Evolutionary conservation across 2,113 vertebrate species (phyloP).

Genomic region (Percopsis transmontana): DNA sequence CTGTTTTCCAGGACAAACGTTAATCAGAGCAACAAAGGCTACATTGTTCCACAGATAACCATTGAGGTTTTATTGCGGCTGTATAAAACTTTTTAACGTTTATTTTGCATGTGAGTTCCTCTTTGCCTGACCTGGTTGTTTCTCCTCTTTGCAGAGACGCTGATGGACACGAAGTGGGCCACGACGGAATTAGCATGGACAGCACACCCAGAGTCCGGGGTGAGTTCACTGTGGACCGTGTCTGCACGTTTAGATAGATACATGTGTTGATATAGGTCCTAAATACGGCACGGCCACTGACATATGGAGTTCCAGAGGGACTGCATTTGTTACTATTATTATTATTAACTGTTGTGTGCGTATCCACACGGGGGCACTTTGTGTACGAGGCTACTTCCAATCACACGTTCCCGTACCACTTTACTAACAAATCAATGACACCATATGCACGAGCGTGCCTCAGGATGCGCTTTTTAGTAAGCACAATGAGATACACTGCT

Average conservation of each 20-base stretch:
- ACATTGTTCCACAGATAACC: not conserved
- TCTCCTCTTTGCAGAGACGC: slow-evolving; percentile 83
- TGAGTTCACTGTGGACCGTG: slow-evolving; percentile 70
- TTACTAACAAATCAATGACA: not conserved
- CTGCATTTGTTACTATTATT: not conserved
- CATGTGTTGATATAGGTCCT: not conserved
- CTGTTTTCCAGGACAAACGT: not conserved
- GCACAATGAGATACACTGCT: slow-evolving; percentile 33
- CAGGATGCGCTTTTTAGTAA: slow-evolving; percentile 38
- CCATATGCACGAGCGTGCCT: slow-evolving; percentile 26
- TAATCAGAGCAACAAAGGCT: not conserved
- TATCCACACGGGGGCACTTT: not conserved
- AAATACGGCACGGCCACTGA: not conserved
- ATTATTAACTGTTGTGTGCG: not conserved
- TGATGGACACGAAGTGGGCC: slow-evolving; percentile 98
- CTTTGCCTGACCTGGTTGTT: slow-evolving; percentile 49
- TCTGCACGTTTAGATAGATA: not conserved
- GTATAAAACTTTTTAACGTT: slow-evolving; percentile 55
- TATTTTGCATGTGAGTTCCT: slow-evolving; percentile 14
- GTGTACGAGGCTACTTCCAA: not conserved
- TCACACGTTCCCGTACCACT: not conserved
- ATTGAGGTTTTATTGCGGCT: slow-evolving; percentile 48
- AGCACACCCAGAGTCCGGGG: slow-evolving; percentile 93
- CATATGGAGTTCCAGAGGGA: not conserved
- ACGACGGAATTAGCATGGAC: slow-evolving; percentile 97